Percentiles rank a stretch among this genome's conserved stretches.
Conservation (phyloP, 2,113 vertebrate species). For the Chlorodrepanis virens region DNA sequence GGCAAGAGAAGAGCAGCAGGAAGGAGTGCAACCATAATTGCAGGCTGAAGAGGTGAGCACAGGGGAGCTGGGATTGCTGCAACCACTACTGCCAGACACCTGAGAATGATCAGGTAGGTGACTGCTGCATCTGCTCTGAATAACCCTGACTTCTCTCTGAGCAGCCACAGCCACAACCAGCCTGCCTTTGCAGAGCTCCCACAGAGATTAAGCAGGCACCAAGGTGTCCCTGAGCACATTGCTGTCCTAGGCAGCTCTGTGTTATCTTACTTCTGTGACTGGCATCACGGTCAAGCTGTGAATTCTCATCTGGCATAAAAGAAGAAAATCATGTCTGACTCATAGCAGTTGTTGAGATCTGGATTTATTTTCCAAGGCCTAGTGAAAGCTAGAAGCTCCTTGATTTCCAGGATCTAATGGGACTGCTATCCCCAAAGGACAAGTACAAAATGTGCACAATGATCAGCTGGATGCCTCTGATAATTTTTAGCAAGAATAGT, state of each 20-base stretch:
- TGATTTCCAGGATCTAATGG: background rate
- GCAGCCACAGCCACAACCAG: background rate
- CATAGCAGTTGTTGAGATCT: background rate
- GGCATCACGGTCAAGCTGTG: background rate
- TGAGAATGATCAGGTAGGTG: background rate
- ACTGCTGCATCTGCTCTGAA: background rate
- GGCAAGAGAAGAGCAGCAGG: background rate
- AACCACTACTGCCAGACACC: background rate
- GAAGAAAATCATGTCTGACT: background rate
- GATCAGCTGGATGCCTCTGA: background rate
- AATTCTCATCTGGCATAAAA: background rate
- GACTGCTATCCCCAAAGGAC: background rate
- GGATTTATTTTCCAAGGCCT: background rate
- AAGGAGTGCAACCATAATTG: background rate
- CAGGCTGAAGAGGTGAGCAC: background rate
- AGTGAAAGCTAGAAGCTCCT: background rate
- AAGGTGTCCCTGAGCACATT: accelerated
- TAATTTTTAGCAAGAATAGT: background rate
- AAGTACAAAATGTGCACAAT: background rate
- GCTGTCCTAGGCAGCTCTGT: background rate
- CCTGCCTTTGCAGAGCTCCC: background rate
- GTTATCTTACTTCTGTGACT: background rate
- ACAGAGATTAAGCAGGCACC: background rate
- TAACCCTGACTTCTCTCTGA: background rate
- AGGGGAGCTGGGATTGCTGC: background rate